Evolutionary conservation across 1,140 invertebrate species (phyloP).

Genomic region (Battus philenor): DNA sequence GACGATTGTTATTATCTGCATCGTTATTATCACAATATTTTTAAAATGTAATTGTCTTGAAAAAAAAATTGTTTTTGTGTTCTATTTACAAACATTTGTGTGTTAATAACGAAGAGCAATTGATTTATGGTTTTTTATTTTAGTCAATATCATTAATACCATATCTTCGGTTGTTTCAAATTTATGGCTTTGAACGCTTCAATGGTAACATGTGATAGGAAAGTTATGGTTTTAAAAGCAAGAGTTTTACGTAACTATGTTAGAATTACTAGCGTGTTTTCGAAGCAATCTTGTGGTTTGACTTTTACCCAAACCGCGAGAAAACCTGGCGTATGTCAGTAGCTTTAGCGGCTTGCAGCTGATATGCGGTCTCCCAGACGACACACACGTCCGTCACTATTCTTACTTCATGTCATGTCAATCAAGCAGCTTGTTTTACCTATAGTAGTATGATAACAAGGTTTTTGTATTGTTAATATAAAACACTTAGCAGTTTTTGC

Average conservation of each 20-base stretch:
- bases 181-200: too few species aligned
- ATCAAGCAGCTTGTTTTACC: background rate
- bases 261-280: constrained; percentile 34
- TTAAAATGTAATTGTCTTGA: too few species aligned
- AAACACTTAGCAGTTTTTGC: constrained; percentile 9
- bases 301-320: constrained; percentile 45
- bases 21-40: too few species aligned
- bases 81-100: too few species aligned
- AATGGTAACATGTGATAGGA: too few species aligned
- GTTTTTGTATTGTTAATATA: constrained; percentile 10
- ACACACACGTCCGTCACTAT: constrained; percentile 3
- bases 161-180: too few species aligned
- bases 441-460: constrained; percentile 7
- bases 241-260: constrained; percentile 16
- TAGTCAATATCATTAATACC: too few species aligned
- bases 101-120: too few species aligned
- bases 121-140: too few species aligned
- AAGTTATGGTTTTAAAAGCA: constrained; percentile 20
- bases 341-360: constrained; percentile 39
- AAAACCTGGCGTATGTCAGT: constrained; percentile 43
- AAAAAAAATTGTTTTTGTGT: too few species aligned
- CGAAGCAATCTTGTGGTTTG: constrained; percentile 36
- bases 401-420: constrained; percentile 1
- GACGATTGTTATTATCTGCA: too few species aligned
- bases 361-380: constrained; percentile 43